Evolutionary conservation across 2,113 vertebrate genomes (phyloP).

Genomic region (Phodopus roborovskii): DNA sequence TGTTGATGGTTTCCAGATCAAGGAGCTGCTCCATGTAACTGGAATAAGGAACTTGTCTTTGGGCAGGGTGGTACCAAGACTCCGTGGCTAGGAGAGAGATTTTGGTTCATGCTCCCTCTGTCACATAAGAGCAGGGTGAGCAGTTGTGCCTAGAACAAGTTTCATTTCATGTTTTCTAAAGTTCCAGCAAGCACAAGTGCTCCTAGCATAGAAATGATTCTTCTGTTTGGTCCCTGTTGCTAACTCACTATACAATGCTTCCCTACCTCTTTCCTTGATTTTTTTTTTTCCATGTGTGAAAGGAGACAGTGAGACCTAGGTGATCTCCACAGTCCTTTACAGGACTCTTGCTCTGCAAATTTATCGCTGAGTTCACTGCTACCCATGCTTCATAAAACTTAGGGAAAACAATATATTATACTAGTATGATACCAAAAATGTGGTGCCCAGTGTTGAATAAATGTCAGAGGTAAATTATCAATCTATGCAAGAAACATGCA

Average conservation of each 20-base stretch:
- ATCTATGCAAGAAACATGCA: conserved; percentile 22
- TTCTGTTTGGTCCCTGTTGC: neutral
- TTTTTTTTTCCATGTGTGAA: neutral
- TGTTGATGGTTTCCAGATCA: neutral
- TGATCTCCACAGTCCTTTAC: neutral
- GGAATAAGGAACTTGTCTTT: neutral
- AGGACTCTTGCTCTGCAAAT: neutral
- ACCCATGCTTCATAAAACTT: conserved; percentile 11
- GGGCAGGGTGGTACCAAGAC: neutral
- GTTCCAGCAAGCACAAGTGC: neutral
- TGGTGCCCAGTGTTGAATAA: conserved; percentile 35
- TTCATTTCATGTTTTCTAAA: neutral
- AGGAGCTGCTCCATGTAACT: neutral
- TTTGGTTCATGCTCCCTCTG: neutral
- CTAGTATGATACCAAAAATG: neutral
- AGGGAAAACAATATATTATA: conserved; percentile 26
- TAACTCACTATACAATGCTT: neutral
- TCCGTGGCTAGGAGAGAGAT: neutral
- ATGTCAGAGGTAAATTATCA: conserved; percentile 65
- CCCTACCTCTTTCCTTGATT: neutral
- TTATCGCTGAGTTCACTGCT: neutral
- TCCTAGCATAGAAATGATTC: neutral
- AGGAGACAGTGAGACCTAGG: neutral
- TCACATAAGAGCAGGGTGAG: neutral
- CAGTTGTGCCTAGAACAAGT: neutral